Conservation (phyloP, 53 echinoderm and acorn worm genomes). For the Temnopleurus reevesii region DNA sequence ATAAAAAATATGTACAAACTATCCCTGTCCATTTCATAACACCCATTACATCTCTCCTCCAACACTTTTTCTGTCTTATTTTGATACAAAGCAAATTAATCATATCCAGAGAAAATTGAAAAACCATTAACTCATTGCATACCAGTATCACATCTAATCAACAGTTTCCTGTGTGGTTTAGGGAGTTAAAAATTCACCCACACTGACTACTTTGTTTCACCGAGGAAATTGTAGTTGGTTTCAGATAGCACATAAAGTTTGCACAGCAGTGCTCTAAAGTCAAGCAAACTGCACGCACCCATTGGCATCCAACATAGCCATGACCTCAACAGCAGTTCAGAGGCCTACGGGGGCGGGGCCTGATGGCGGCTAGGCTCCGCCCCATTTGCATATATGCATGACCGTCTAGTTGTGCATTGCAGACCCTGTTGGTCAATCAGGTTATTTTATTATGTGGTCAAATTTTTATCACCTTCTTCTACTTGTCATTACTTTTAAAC, state of each 20-base stretch:
- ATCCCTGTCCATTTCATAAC: too few species aligned
- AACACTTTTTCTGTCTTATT: too few species aligned
- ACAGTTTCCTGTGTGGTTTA: conserved; percentile 16
- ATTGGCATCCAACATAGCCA: neutral
- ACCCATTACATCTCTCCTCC: too few species aligned
- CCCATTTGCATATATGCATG: conserved; percentile 30
- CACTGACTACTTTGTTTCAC: neutral
- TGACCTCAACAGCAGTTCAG: neutral
- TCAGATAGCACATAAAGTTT: neutral
- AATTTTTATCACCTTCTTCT: too few species aligned
- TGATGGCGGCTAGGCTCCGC: neutral
- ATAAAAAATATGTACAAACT: too few species aligned
- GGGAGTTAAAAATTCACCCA: neutral
- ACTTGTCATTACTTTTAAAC: too few species aligned
- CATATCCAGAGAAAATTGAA: neutral
- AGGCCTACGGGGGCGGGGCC: neutral
- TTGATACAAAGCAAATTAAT: conserved; percentile 17
- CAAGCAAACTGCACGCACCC: neutral
- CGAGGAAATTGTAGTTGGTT: too few species aligned
- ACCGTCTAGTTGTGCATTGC: neutral
- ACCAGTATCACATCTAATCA: conserved; percentile 8
- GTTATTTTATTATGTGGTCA: too few species aligned
- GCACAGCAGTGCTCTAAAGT: neutral
- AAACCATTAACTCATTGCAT: neutral
- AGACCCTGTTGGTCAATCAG: neutral